Percentiles rank a stretch among this genome's conserved stretches.
Conservation (phyloP, 2,888 invertebrate genomes). For the Eupithecia dodoneata region DNA sequence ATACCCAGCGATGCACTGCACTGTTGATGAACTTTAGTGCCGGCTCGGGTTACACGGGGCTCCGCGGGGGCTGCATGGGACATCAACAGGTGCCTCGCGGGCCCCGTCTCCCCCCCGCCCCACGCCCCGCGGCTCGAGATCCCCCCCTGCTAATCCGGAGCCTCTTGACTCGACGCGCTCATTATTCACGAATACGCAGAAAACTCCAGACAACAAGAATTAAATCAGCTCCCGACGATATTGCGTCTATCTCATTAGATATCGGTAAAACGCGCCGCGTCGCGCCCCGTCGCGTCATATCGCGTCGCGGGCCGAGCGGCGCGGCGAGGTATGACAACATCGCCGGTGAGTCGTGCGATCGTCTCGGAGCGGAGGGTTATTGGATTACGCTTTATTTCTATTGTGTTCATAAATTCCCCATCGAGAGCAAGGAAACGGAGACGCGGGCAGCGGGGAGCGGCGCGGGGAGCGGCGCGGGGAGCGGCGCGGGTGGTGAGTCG, state of each 20-base stretch:
- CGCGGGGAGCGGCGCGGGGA: background rate
- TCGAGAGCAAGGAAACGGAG: conserved; percentile 4
- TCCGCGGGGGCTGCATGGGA: background rate
- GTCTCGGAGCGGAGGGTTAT: conserved; percentile 20
- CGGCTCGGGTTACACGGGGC: background rate
- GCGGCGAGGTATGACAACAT: background rate
- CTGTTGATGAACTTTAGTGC: background rate
- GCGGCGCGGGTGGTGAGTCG: background rate
- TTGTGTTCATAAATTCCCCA: conserved; percentile 30
- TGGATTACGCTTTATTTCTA: conserved; percentile 30
- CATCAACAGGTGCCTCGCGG: background rate
- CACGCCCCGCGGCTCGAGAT: background rate
- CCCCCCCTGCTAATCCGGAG: background rate
- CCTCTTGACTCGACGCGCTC: background rate
- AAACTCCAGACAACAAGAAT: conserved; percentile 11
- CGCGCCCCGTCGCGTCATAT: background rate
- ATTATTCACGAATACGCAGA: background rate
- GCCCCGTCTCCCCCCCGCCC: background rate
- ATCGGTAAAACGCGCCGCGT: background rate
- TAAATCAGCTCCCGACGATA: conserved; percentile 1
- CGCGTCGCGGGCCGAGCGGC: background rate
- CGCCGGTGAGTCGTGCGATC: background rate
- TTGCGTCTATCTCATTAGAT: background rate
- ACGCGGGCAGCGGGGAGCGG: background rate
- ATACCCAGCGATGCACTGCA: background rate